Conservation (phyloP, 2,113 vertebrate genomes). For the Gavialis gangeticus region DNA sequence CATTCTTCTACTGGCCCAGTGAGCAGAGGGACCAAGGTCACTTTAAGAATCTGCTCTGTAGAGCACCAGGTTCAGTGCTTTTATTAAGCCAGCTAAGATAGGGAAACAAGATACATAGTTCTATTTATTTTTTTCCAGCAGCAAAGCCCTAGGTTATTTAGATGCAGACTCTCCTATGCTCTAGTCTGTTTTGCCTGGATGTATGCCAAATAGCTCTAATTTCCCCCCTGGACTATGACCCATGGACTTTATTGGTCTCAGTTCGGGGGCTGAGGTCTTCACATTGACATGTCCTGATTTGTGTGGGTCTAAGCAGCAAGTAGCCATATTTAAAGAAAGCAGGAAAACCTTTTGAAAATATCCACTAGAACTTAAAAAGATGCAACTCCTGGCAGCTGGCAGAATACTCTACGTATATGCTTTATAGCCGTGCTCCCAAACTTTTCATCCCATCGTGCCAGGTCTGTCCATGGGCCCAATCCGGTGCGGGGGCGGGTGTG, state of each 20-base stretch:
- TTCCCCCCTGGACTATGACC: slow-evolving; percentile 45
- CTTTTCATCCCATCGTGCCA: no score
- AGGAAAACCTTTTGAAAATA: not conserved
- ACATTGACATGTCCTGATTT: slow-evolving; percentile 19
- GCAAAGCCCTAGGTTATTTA: slow-evolving; percentile 65
- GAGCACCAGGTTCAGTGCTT: slow-evolving; percentile 49
- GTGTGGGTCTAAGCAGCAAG: not conserved
- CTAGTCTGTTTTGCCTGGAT: slow-evolving; percentile 52
- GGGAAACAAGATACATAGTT: slow-evolving; percentile 71
- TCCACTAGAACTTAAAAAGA: not conserved
- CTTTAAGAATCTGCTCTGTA: slow-evolving; percentile 61
- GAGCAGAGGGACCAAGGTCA: slow-evolving; percentile 59
- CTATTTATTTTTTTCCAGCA: slow-evolving; percentile 74
- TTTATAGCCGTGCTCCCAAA: no score
- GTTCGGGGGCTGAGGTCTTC: slow-evolving; percentile 9
- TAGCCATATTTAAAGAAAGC: not conserved
- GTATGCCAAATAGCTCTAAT: slow-evolving; percentile 37
- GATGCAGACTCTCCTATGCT: slow-evolving; percentile 63
- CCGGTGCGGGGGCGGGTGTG: no score
- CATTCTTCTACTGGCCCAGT: not conserved
- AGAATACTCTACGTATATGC: no score
- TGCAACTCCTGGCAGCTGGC: not conserved
- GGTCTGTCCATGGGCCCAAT: no score
- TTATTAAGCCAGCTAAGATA: slow-evolving; percentile 66
- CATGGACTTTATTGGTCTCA: slow-evolving; percentile 39